phyloP scores from a whole-genome alignment of 2,888 invertebrate species.

The Blastobasis lacticolella region DNA sequence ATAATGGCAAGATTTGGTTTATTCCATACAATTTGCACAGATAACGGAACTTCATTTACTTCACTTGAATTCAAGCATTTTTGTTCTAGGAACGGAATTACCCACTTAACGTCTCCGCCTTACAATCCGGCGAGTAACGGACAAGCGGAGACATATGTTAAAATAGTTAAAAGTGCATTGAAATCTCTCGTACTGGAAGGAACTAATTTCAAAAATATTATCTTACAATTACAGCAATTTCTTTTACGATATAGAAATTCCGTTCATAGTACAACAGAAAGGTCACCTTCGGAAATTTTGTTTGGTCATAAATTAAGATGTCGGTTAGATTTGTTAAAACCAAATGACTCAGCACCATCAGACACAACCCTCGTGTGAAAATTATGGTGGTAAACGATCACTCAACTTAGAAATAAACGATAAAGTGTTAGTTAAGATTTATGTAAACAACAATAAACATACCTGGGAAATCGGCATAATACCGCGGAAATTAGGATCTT shows the following conservation, averaged over 20 bases:
- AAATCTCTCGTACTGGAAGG: constrained; percentile 1
- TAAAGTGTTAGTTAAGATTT: no score
- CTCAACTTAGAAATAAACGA: neutral
- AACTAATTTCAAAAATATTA: neutral
- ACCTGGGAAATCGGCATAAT: no score
- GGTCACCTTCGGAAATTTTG: constrained; percentile 4
- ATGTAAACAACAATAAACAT: no score
- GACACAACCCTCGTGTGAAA: neutral
- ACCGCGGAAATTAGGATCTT: no score
- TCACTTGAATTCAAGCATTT: neutral
- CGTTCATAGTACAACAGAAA: constrained; percentile 4
- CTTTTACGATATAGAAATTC: constrained; percentile 7
- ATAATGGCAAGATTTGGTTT: neutral
- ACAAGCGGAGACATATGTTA: neutral
- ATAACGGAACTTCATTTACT: neutral
- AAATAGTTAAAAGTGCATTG: neutral
- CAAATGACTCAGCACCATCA: neutral
- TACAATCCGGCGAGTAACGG: neutral
- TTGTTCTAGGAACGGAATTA: neutral
- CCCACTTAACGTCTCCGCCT: neutral
- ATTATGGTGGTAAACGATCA: neutral
- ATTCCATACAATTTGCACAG: neutral
- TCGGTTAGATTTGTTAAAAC: constrained; percentile 1
- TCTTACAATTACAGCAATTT: constrained; percentile 1
- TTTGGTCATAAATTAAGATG: constrained; percentile 6